These are phyloP conservation scores for Hymenopus coronatus DNA, from an alignment of 2,888 invertebrate genomes.

Conservation along the genomic window DNA sequence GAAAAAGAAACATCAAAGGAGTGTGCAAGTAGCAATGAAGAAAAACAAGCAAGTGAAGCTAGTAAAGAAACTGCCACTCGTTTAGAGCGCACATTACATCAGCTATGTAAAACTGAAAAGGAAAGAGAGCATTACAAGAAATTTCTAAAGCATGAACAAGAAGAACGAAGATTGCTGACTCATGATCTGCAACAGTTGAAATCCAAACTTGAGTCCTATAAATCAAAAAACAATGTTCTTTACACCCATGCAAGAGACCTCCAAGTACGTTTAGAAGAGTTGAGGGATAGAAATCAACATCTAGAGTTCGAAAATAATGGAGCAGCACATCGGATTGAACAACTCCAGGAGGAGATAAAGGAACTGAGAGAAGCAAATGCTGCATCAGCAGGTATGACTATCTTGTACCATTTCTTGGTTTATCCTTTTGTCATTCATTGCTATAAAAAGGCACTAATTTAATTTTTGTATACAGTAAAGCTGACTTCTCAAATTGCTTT, in stretches of 20 bases:
- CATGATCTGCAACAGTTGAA: neutral
- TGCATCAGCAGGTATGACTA: neutral
- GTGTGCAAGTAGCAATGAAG: too few species aligned
- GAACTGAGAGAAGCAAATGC: neutral
- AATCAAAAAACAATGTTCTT: neutral
- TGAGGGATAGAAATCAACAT: constrained; percentile 43
- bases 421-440: too few species aligned
- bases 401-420: neutral
- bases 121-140: neutral
- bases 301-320: neutral
- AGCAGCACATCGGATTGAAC: neutral
- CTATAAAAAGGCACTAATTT: too few species aligned
- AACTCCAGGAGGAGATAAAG: neutral
- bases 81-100: too few species aligned
- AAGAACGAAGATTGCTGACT: neutral
- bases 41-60: too few species aligned
- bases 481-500: too few species aligned
- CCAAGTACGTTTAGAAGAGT: constrained; percentile 47
- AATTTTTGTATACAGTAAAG: too few species aligned
- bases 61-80: too few species aligned
- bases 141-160: neutral
- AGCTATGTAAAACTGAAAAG: neutral
- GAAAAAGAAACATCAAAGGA: neutral
- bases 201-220: neutral
- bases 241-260: constrained; percentile 41